These are phyloP conservation scores for Grus americana DNA, from an alignment of 2,113 vertebrate genomes.

Conservation along the genomic window DNA sequence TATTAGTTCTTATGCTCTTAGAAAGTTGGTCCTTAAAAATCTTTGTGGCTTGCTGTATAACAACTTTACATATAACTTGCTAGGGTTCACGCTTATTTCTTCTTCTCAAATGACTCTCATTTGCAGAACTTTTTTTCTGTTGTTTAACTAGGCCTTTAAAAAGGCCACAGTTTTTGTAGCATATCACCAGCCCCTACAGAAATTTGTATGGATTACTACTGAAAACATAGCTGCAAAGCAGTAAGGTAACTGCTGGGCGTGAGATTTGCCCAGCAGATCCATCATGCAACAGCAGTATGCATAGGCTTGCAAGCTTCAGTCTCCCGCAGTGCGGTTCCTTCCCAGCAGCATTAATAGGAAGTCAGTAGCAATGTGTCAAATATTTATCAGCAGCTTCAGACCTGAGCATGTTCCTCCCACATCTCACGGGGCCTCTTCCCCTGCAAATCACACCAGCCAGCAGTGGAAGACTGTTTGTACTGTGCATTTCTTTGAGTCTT, in stretches of 20 bases:
- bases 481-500: not conserved
- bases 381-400: not conserved
- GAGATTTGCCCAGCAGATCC: not conserved
- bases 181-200: not conserved
- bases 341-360: not conserved
- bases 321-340: not conserved
- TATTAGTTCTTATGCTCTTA: not conserved
- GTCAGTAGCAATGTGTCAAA: not conserved
- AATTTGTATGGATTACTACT: not conserved
- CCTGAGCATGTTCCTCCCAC: not conserved
- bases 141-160: not conserved
- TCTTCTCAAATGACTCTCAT: not conserved
- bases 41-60: not conserved
- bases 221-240: not conserved
- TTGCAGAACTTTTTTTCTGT: not conserved
- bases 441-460: not conserved
- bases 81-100: not conserved
- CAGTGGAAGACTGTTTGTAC: not conserved
- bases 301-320: not conserved
- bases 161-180: not conserved
- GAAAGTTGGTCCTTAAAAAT: not conserved
- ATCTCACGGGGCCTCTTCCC: not conserved
- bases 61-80: not conserved
- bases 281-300: accelerated
- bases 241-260: not conserved